Evolutionary conservation across 1,140 invertebrate species (phyloP), one percentile per base, ranked within the genome.

Genomic region (Drosophila sturtevanti): DNA sequence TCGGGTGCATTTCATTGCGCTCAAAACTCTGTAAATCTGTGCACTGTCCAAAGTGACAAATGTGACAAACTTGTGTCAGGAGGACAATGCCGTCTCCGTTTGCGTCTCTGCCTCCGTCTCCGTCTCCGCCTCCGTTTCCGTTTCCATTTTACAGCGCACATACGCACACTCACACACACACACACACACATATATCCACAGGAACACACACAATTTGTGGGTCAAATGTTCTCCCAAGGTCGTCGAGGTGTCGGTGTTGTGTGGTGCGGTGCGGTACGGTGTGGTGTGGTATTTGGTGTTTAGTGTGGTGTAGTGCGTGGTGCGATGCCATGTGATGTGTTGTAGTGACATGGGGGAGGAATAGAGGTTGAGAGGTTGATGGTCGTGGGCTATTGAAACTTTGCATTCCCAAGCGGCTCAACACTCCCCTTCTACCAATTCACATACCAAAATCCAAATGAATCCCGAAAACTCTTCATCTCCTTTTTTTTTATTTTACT

Each of bases 1-100:
- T 64, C 65, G 69, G 72, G 69, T 77, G 72, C 80, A 79, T 82
- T 81, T 75, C 63, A 67, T 71, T 77, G 81, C 81, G 71, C 67
- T 77, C 63, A 55, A 78, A 73, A 31, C 38, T 48, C 62, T 51
- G 48, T 41, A 58, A 55, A 41, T 58, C 60, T 51, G 38, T 55
- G 38, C 27, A 41, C 16, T 69, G 68, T 73, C 56, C 68, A 22
- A 73, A 58, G 65, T 84, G 81, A 86, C 77, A 81, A 86, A 84
- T 85, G 81, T 81, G 69, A 56, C 78, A 78, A 81, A 81, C 63
- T 85, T 85, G 66, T 77, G 54, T 56, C 54, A 34, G 54, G 16
- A 48, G 27, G 27, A 31, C 27, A 31, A 10, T 48, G 44, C 44
- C 16, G 4, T 48, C 16, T 18, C 6, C 16, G 11, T 7, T 16